phyloP scores from a whole-genome alignment of 2,797 vertebrate genomes.

The Ctenosaura bakeri region DNA sequence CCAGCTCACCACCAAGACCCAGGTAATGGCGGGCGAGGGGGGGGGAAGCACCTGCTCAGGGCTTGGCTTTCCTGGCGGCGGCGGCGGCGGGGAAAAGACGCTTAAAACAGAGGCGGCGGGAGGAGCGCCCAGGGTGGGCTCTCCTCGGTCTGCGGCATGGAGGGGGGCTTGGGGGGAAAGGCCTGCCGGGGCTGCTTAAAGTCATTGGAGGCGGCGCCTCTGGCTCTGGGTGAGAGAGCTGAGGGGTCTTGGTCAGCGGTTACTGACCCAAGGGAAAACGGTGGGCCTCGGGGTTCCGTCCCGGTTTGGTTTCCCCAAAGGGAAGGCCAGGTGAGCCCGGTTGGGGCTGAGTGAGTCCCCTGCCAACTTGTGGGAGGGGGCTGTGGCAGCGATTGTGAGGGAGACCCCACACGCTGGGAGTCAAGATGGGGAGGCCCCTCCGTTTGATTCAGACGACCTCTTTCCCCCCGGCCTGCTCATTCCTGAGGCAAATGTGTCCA shows the following conservation, averaged over 20 bases:
- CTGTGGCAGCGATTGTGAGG: neutral
- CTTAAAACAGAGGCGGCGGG: neutral
- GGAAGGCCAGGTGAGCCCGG: too few relatives aligned
- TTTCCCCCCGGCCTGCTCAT: neutral
- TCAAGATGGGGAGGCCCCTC: too few relatives aligned
- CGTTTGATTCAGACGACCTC: too few relatives aligned
- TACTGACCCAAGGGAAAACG: too few relatives aligned
- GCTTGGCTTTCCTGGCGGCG: neutral
- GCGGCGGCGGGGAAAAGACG: neutral
- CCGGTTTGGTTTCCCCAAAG: too few relatives aligned
- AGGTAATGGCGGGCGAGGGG: slow-evolving; percentile 80
- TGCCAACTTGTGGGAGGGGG: too few relatives aligned
- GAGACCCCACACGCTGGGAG: neutral
- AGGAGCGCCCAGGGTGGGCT: too few relatives aligned
- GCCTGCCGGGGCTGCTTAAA: neutral
- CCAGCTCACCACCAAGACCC: slow-evolving; percentile 98
- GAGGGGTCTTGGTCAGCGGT: too few relatives aligned
- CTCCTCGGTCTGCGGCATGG: too few relatives aligned
- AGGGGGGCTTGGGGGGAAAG: neutral
- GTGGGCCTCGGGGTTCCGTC: neutral
- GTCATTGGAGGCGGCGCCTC: neutral
- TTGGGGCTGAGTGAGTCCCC: too few relatives aligned
- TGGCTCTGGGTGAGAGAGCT: neutral
- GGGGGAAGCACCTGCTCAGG: slow-evolving; percentile 24
- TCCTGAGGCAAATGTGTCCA: too few relatives aligned